Percentiles rank a stretch among this genome's conserved stretches.
Evolutionary conservation across 2,888 invertebrate genomes (phyloP).

Genomic region (Entomobrya multifasciata): DNA sequence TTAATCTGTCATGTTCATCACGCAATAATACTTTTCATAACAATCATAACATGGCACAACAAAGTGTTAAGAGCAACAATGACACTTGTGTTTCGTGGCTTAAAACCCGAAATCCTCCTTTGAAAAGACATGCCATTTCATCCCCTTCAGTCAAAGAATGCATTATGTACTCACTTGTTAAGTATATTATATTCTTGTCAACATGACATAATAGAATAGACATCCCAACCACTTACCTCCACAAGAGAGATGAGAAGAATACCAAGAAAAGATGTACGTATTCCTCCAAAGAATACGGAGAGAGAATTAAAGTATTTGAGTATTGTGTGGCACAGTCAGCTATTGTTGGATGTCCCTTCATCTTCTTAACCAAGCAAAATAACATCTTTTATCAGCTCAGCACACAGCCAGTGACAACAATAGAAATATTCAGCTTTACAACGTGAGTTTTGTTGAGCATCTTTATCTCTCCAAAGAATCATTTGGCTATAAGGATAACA

Average conservation of each 20-base stretch:
- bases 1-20: too few species aligned
- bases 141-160: neutral
- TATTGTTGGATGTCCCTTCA: slow-evolving; percentile 7
- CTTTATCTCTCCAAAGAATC: too few species aligned
- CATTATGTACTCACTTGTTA: neutral
- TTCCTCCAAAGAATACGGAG: neutral
- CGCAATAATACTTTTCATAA: too few species aligned
- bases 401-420: neutral
- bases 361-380: slow-evolving; percentile 20
- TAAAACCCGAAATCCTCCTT: neutral
- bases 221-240: slow-evolving; percentile 2
- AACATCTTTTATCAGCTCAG: slow-evolving; percentile 3
- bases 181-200: slow-evolving; percentile 9
- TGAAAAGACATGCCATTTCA: neutral
- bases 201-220: slow-evolving; percentile 13
- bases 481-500: too few species aligned
- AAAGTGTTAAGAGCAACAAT: neutral
- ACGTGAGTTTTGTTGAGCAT: too few species aligned
- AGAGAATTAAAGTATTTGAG: neutral
- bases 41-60: neutral
- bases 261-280: neutral
- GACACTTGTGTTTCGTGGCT: slow-evolving; percentile 5
- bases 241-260: neutral
- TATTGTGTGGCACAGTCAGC: neutral
- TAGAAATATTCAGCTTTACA: neutral